Conservation (phyloP, 2,113 vertebrate genomes). For the Arenaria interpres region DNA sequence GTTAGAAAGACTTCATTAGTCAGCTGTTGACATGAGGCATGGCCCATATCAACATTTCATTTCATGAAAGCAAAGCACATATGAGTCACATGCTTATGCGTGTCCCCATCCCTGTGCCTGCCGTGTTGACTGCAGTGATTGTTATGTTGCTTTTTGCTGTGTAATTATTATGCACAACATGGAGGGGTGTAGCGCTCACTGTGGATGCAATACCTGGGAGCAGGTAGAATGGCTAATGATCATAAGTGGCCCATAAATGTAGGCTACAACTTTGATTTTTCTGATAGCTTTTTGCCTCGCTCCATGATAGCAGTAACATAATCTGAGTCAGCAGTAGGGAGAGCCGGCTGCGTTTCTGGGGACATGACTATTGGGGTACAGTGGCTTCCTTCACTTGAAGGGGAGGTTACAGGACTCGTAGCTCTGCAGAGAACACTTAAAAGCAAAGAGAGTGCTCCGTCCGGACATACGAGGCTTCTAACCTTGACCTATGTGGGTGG, state of each 20-base stretch:
- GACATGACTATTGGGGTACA: background rate
- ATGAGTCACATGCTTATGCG: accelerated
- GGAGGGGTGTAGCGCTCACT: background rate
- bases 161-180: accelerated
- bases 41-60: background rate
- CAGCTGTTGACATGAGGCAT: too few relatives aligned
- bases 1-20: background rate
- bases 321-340: background rate
- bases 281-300: background rate
- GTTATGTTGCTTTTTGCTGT: background rate
- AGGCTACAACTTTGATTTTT: background rate
- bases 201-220: background rate
- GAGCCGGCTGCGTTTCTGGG: background rate
- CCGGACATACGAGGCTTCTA: background rate
- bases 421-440: background rate
- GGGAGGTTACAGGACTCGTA: background rate
- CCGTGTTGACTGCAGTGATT: accelerated
- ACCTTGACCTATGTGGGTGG: background rate
- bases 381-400: background rate
- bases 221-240: background rate
- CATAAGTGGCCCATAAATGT: background rate
- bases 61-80: background rate
- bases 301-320: background rate
- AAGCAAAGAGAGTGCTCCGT: background rate
- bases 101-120: background rate